Evolutionary conservation across 2,113 vertebrate genomes (phyloP).

Genomic region (Camarhynchus parvulus): DNA sequence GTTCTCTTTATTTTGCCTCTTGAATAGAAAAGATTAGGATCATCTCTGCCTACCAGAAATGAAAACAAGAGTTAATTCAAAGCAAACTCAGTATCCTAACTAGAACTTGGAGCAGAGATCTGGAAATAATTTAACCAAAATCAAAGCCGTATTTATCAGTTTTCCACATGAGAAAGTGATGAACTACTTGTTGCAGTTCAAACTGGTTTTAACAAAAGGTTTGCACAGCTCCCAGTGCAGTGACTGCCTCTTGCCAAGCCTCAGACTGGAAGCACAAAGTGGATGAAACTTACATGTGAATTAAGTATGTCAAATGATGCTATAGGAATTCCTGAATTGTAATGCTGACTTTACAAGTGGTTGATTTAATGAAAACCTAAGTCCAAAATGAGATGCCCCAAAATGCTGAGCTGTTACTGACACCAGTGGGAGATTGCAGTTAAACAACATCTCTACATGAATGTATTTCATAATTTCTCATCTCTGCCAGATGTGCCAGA

Average conservation of each 20-base stretch:
- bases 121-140: conserved; percentile 29
- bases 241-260: background rate
- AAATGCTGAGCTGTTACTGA: background rate
- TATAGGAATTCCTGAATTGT: background rate
- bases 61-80: conserved; percentile 32
- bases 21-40: conserved; percentile 5
- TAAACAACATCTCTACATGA: background rate
- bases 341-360: background rate
- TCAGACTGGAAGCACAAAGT: background rate
- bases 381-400: background rate
- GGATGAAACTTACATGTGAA: background rate
- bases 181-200: conserved; percentile 21
- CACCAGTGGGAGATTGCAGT: background rate
- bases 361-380: background rate
- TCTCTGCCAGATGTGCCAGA: background rate
- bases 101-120: background rate
- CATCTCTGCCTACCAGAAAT: conserved; percentile 66
- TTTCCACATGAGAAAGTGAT: conserved; percentile 12
- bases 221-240: background rate
- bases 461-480: background rate
- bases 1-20: conserved; percentile 45
- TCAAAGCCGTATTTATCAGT: conserved; percentile 2
- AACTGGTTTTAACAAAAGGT: conserved; percentile 41
- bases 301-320: background rate
- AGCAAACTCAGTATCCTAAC: background rate